Evolutionary conservation across 2,113 vertebrate genomes (phyloP), one percentile per base, ranked within the genome.

Genomic region (Aplodontia rufa): DNA sequence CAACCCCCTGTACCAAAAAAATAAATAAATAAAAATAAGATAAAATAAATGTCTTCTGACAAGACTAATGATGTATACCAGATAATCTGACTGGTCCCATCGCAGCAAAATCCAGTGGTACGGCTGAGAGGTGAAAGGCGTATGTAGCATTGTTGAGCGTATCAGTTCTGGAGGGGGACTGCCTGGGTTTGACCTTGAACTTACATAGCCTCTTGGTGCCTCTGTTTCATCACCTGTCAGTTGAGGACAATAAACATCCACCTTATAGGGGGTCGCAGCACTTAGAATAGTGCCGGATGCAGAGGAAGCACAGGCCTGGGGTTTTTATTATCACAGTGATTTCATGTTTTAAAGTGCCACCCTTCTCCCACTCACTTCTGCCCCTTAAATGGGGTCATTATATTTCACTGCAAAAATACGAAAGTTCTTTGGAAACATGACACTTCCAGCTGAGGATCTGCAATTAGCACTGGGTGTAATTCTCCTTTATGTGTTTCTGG

Each of bases 381-480:
- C 64, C n/a, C 62, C 94, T 97, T 95, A 96, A 93, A 93, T 26
- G 13, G 58, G 13, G 9, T 82, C 84, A 71, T 95, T 95, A 64
- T 83, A 74, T 96, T 96, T 96, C 53, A 45, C 37, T 12, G 1
- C 71, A 87, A 66, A 95, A 94, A 93, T 53, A 87, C 26, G 76
- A 79, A n/a, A 55, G n/a, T 97, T 97, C 95, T 94, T 96, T 64
- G 58, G 47, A 96, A 96, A 87, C 8, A 35, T 84, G 97, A 97
- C 97, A 72, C 74, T 96, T 95, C 94, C 40, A 82, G 76, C 85
- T 64, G 68, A 95, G 87, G 76, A 68, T 62, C 53, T 68, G 51
- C 74, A 95, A 26, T 97, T 95, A 96, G 66, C 62, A 87, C 93
- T 60, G 62, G 53, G 74, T 80, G 47, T 64, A 86, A 97, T 84